These are phyloP conservation scores for Gnathonemus longibarbis DNA, from an alignment of 2,113 vertebrate species.

Conservation along the genomic window DNA sequence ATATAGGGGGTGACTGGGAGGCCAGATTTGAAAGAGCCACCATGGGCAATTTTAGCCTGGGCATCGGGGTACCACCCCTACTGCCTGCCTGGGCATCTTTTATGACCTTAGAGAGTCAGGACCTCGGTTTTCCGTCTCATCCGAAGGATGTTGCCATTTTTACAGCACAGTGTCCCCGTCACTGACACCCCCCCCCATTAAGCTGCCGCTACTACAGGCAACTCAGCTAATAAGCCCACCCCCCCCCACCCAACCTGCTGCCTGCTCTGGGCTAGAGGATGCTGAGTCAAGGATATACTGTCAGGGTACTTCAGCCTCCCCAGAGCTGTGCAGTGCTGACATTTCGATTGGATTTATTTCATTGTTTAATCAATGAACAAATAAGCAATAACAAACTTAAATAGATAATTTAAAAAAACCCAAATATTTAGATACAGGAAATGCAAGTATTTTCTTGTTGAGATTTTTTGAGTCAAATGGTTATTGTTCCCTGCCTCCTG, in stretches of 20 bases:
- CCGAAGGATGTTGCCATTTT: not conserved
- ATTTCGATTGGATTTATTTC: not conserved
- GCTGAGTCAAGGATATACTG: not conserved
- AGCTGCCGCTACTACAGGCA: too few species aligned
- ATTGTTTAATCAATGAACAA: not conserved
- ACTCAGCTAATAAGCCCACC: too few species aligned
- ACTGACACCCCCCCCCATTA: not conserved
- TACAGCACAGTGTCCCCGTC: not conserved
- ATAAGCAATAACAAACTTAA: not conserved
- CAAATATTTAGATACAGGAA: not conserved
- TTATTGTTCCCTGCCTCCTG: not conserved
- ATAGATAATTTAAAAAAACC: not conserved
- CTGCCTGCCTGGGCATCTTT: not conserved
- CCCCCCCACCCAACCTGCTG: too few species aligned
- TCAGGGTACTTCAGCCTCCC: not conserved
- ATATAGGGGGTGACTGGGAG: not conserved
- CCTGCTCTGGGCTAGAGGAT: not conserved
- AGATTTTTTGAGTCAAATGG: not conserved
- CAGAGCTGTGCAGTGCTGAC: not conserved
- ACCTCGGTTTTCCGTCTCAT: not conserved
- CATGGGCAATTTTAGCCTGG: not conserved
- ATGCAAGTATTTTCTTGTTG: not conserved
- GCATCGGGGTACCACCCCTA: too few species aligned
- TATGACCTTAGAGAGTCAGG: not conserved
- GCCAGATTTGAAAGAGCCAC: not conserved